Evolutionary conservation across 2,797 vertebrate genomes (phyloP).

Genomic region (Rousettus madagascariensis): DNA sequence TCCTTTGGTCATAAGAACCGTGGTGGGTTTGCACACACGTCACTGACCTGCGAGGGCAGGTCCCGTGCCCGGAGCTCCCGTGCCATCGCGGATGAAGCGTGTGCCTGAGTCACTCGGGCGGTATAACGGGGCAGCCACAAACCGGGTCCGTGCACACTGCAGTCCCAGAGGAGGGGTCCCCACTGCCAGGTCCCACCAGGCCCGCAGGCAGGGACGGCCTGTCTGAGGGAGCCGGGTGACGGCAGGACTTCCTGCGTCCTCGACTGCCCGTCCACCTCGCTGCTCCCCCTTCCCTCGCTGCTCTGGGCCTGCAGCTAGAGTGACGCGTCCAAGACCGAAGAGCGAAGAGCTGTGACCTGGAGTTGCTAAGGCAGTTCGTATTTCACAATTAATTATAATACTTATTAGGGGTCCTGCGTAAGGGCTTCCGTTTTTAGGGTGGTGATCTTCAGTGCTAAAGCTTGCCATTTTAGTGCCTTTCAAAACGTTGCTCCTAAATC

Average conservation of each 20-base stretch:
- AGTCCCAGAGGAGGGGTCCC: too few species aligned
- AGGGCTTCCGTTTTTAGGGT: neutral
- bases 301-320: neutral
- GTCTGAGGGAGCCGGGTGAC: accelerated
- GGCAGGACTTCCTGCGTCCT: accelerated
- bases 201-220: neutral
- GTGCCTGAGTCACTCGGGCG: neutral
- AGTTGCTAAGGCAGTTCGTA: neutral
- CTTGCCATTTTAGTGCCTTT: neutral
- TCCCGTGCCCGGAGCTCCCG: neutral
- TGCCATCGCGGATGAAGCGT: neutral
- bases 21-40: neutral
- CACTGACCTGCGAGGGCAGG: neutral
- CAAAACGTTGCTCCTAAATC: neutral
- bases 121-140: too few species aligned
- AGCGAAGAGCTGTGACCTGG: neutral
- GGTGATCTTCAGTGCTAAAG: neutral
- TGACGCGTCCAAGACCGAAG: neutral
- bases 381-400: neutral
- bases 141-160: neutral
- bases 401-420: neutral
- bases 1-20: neutral
- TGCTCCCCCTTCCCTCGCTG: too few species aligned
- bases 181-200: too few species aligned
- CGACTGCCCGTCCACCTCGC: too few species aligned